Evolutionary conservation across 2,888 invertebrate genomes (phyloP), one percentile per base, ranked within the genome.

Genomic region (Agonopterix arenella): DNA sequence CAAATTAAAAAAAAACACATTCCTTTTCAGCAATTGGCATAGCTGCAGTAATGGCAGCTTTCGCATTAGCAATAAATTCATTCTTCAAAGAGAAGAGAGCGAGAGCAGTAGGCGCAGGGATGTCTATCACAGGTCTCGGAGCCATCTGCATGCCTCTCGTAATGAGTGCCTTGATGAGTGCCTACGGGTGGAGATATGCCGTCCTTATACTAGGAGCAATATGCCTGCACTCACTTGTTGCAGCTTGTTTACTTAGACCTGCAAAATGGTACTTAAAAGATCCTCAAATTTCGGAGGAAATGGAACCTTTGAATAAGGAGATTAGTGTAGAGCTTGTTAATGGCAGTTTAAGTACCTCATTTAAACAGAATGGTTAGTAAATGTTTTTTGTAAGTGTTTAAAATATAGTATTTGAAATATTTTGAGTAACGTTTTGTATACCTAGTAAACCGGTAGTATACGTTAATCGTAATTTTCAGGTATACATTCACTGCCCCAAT

Each of bases 111-210:
- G 92, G 93, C 0, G 75, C 91, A 4, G 91, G 91, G 37, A 91
- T 93, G 90, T 92, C 93, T 1, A 72, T 93, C 2, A 92, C 92
- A 11, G 93, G 93, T 1, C 64, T 94, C 2, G 93, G 93, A 1
- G 90, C 93, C n/a, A 92, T 93, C 55, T 63, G 91, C 46, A 90
- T 93, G 90, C 93, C 93, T 0, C 83, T 91, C 52, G 59, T 93
- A 7, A 90, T 92, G 69, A 90, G 91, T 51, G 64, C 79, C 2
- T 82, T 93, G 3, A 83, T 93, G 64, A 73, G 83, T 38, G 66
- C 78, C 1, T 93, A 91, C 57, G 91, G 91, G 8, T 88, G 90
- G 68, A 83, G 91, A 76, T 92, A 92, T 44, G 91, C 93, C 0
- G 90, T 92, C 52, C 71, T 93, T 40, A 90, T 93, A 52, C 75